Conservation (phyloP, 2,888 invertebrate species). For the Papilio gigon region DNA sequence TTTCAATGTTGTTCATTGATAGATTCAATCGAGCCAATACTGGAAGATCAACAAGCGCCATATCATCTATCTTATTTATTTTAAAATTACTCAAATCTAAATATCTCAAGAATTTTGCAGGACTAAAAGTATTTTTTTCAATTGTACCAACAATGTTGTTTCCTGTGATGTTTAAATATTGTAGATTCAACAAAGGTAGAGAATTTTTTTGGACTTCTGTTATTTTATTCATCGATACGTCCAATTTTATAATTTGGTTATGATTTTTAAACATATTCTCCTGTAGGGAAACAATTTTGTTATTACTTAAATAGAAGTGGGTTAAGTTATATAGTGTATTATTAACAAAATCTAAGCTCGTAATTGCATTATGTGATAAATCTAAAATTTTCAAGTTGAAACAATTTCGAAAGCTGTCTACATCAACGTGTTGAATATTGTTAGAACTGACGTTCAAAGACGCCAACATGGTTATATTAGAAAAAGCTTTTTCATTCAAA, state of each 20-base stretch:
- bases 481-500: conserved; percentile 59
- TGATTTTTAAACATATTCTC: conserved; percentile 57
- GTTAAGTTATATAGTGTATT: conserved; percentile 55
- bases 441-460: conserved; percentile 66
- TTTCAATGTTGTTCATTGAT: conserved; percentile 62
- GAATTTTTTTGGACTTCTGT: conserved; percentile 57
- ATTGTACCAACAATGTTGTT: conserved; percentile 60
- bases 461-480: conserved; percentile 51
- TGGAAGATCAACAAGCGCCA: conserved; percentile 63
- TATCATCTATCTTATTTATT: conserved; percentile 57
- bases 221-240: conserved; percentile 67
- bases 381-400: conserved; percentile 56
- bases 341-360: conserved; percentile 57
- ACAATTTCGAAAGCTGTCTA: conserved; percentile 54
- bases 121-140: conserved; percentile 59
- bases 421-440: conserved; percentile 55
- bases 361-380: conserved; percentile 62
- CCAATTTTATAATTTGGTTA: conserved; percentile 56
- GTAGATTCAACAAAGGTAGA: conserved; percentile 63
- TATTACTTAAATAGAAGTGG: conserved; percentile 61
- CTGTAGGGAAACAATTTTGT: conserved; percentile 55
- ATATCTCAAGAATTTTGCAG: conserved; percentile 62
- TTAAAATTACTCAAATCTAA: conserved; percentile 65
- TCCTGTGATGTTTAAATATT: conserved; percentile 60
- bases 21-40: conserved; percentile 65